Evolutionary conservation across 2,888 invertebrate species (phyloP).

Genomic region (Scelioninae gen. 1): DNA sequence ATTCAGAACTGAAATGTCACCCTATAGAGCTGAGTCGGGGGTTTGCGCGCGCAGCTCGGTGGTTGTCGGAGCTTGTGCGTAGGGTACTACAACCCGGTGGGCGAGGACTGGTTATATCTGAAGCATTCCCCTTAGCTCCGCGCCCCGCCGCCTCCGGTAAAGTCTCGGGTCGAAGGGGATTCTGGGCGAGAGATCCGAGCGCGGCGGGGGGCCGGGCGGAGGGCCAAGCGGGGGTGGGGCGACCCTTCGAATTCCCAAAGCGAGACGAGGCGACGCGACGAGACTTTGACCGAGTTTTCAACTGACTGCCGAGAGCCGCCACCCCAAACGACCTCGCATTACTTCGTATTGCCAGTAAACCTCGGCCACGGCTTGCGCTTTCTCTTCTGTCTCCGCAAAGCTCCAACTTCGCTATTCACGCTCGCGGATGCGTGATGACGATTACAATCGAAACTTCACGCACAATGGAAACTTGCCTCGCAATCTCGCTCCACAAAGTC

Average conservation of each 20-base stretch:
- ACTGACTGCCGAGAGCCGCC: slow-evolving; percentile 77
- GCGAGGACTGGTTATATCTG: slow-evolving; percentile 61
- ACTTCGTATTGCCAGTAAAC: slow-evolving; percentile 72
- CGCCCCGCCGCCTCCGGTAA: slow-evolving; percentile 51
- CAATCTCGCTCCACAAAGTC: slow-evolving; percentile 41
- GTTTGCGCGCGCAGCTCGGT: slow-evolving; percentile 66
- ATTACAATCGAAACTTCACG: slow-evolving; percentile 68
- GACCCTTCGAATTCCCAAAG: slow-evolving; percentile 81
- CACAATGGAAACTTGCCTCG: slow-evolving; percentile 63
- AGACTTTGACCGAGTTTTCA: slow-evolving; percentile 84
- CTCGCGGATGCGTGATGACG: slow-evolving; percentile 67
- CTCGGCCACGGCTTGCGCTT: slow-evolving; percentile 68
- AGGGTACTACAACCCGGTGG: slow-evolving; percentile 62
- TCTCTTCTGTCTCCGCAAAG: slow-evolving; percentile 61
- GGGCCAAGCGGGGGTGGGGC: slow-evolving; percentile 53
- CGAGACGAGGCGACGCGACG: slow-evolving; percentile 77
- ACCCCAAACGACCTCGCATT: slow-evolving; percentile 74
- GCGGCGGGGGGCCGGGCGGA: slow-evolving; percentile 18
- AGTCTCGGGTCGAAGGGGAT: slow-evolving; percentile 65
- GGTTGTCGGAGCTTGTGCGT: slow-evolving; percentile 64
- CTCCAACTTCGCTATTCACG: slow-evolving; percentile 64
- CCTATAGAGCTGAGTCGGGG: slow-evolving; percentile 49
- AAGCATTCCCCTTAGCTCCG: slow-evolving; percentile 26
- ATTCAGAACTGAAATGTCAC: slow-evolving; percentile 18
- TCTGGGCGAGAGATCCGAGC: slow-evolving; percentile 50